Evolutionary conservation across 2,113 vertebrate species (phyloP).

Genomic region (Prolemur simus): DNA sequence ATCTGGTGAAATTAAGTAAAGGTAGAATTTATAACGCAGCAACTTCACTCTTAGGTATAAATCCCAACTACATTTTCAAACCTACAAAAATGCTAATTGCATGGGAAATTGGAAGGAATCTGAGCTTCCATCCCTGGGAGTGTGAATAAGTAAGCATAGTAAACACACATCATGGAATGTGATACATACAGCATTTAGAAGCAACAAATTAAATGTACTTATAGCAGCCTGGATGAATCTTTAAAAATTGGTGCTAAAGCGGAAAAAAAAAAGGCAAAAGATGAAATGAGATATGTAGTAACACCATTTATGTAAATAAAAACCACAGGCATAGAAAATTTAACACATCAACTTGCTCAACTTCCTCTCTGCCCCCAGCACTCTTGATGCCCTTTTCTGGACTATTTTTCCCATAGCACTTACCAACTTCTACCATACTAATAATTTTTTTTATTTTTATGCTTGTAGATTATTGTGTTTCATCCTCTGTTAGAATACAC

Average conservation of each 20-base stretch:
- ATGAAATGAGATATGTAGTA: background rate
- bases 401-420: background rate
- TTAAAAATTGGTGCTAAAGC: background rate
- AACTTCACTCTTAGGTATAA: background rate
- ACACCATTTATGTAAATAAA: background rate
- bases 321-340: background rate
- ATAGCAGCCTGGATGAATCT: background rate
- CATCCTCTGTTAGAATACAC: background rate
- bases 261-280: background rate
- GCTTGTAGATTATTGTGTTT: background rate
- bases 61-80: background rate
- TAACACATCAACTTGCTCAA: background rate
- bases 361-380: background rate
- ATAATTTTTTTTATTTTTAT: slow-evolving; percentile 13
- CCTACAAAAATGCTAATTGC: background rate
- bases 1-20: background rate
- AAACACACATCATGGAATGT: background rate
- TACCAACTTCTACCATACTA: background rate
- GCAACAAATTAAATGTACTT: background rate
- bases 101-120: background rate
- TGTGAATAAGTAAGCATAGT: background rate
- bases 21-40: background rate
- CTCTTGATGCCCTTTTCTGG: background rate
- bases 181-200: background rate
- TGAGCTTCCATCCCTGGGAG: background rate